phyloP scores from a whole-genome alignment of 1,140 invertebrate species.

The Cotesia glomerata region DNA sequence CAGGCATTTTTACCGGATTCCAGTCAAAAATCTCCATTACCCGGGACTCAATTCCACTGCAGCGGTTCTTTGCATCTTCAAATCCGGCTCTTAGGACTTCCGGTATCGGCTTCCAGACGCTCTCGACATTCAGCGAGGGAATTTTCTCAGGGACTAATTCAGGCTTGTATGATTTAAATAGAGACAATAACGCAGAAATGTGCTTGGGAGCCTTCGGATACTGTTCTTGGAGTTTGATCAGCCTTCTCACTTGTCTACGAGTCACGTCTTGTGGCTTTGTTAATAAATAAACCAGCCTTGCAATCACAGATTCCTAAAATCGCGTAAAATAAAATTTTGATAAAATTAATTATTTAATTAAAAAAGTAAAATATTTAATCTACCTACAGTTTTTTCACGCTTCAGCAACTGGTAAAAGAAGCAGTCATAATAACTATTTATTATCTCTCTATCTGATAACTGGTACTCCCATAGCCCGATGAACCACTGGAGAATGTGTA shows the following conservation, averaged over 20 bases:
- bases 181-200: constrained; percentile 51
- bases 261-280: constrained; percentile 59
- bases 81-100: constrained; percentile 46
- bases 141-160: constrained; percentile 59
- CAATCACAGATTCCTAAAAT: constrained; percentile 43
- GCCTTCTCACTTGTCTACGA: constrained; percentile 47
- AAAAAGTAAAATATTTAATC: background rate
- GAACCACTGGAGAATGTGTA: constrained; percentile 49
- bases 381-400: constrained; percentile 45
- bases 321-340: constrained; percentile 1
- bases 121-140: constrained; percentile 53
- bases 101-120: constrained; percentile 53
- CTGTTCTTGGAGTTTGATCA: constrained; percentile 40
- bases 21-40: constrained; percentile 39
- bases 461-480: constrained; percentile 52
- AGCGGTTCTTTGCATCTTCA: constrained; percentile 47
- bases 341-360: constrained; percentile 23
- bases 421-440: constrained; percentile 52
- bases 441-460: constrained; percentile 44
- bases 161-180: constrained; percentile 61
- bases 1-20: constrained; percentile 34
- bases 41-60: constrained; percentile 19
- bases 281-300: constrained; percentile 52
- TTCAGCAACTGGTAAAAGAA: constrained; percentile 49
- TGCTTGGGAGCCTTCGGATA: constrained; percentile 43